A percentile compares a stretch with the other conserved stretches of the same genome.
phyloP scores from a whole-genome alignment of 2,888 invertebrate genomes.

The Geophilus truncorum region DNA sequence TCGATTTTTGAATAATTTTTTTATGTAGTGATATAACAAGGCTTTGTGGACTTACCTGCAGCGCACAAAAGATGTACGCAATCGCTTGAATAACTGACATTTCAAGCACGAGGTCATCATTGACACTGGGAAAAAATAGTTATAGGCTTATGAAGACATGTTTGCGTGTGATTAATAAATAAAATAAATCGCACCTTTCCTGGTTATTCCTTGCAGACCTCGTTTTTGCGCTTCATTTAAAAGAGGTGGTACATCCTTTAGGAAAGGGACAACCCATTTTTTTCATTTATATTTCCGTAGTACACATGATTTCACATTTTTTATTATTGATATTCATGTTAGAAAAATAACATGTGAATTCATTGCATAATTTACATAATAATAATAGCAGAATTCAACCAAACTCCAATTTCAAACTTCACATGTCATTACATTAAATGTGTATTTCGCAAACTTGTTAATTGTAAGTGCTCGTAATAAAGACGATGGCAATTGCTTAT shows the following conservation, averaged over 20 bases:
- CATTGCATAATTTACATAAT: no score
- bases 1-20: no score
- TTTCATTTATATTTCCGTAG: background rate
- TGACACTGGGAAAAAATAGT: background rate
- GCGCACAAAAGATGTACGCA: background rate
- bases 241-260: background rate
- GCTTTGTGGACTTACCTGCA: background rate
- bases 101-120: background rate
- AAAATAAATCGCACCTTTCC: background rate
- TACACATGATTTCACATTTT: background rate
- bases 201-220: background rate
- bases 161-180: background rate
- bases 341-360: background rate
- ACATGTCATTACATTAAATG: no score
- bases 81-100: background rate
- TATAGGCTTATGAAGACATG: no score
- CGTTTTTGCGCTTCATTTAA: slow-evolving; percentile 11
- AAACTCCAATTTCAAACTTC: no score
- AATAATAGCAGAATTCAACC: no score
- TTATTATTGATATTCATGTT: background rate
- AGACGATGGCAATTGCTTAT: no score
- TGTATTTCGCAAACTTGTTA: no score
- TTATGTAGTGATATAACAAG: no score
- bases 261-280: background rate
- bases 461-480: no score